Conservation (phyloP, 2,888 invertebrate species). For the Pegoplata infirma region DNA sequence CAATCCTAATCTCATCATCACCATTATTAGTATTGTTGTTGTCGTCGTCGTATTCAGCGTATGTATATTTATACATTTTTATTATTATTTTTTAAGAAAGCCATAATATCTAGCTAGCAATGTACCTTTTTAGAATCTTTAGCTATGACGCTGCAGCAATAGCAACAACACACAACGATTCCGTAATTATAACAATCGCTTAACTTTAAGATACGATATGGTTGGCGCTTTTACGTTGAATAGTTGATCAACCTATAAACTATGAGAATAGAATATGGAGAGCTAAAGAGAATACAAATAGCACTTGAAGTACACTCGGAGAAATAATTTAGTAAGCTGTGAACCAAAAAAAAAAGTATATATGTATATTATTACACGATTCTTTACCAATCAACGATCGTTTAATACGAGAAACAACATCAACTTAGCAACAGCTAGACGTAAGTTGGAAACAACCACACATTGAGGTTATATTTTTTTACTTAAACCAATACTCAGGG, state of each 20-base stretch:
- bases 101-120: constrained; percentile 32
- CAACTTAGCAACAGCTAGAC: too few species aligned
- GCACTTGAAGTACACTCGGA: too few species aligned
- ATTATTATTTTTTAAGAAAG: constrained; percentile 19
- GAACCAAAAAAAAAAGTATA: too few species aligned
- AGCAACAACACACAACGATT: constrained; percentile 27
- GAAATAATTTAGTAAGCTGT: too few species aligned
- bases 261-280: constrained; percentile 23
- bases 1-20: constrained; percentile 25
- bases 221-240: constrained; percentile 25
- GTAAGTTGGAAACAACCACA: too few species aligned
- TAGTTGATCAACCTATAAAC: constrained; percentile 45
- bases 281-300: constrained; percentile 3
- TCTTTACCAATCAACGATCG: too few species aligned
- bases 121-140: constrained; percentile 46
- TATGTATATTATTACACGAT: too few species aligned
- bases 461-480: too few species aligned
- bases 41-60: neutral
- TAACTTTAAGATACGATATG: constrained; percentile 49
- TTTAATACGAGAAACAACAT: too few species aligned
- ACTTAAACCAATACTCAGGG: too few species aligned
- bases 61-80: constrained; percentile 8
- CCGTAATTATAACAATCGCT: constrained; percentile 55
- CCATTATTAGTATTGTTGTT: neutral
- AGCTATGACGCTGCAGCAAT: constrained; percentile 19